Base-by-base conservation (phyloP, 1,140 invertebrate genomes). In the Euglossa dilemma region DNA sequence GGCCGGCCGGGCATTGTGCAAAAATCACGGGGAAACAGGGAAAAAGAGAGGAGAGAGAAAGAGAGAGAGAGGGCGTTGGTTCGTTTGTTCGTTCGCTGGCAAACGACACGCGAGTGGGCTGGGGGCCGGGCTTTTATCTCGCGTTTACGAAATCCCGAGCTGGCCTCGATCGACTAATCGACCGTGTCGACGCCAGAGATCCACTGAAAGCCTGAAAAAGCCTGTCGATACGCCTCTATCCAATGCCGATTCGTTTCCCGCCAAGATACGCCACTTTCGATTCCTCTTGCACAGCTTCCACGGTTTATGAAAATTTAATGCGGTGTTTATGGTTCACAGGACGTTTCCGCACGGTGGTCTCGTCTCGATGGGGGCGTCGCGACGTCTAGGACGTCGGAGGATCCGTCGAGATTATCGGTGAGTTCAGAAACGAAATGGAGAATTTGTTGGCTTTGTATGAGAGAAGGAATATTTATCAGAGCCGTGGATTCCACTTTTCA, bases 1-100 rank as follows among this genome's bases (percentile, higher is more conserved):
- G 80, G 79, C 85, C 85, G 85, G 77, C 72, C 77, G 87, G 77
- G 86, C 92, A 92, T 94, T 94, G 93, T 93, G 89, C 90, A 93
- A 93, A 94, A 94, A 93, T 93, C 92, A 92, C 88, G 77, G 77
- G 81, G 82, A 89, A 88, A 83, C 80, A 89, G 87, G 52, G 84
- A 72, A 78, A 86, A 84, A 89, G 86, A 80, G 84, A 67, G 71
- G 67, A 81, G 28, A 70, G 36, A 63, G 54, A 23, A 23, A 52
- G 75, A 20, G 47, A 43, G 14, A n/a, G 8, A 11, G 57, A 6
- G 2, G 14, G 67, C n/a, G 77, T 47, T 84, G 45, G 82, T 74
- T 71, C 80, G 84, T 84, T 86, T 67, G 86, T 86, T 77, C 81
- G 63, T 85, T 71, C 69, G 56, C 45, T 59, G 74, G 84, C 80